These are phyloP conservation scores for Drosophila formosana DNA, from an alignment of 2,888 invertebrate species.

Conservation along the genomic window DNA sequence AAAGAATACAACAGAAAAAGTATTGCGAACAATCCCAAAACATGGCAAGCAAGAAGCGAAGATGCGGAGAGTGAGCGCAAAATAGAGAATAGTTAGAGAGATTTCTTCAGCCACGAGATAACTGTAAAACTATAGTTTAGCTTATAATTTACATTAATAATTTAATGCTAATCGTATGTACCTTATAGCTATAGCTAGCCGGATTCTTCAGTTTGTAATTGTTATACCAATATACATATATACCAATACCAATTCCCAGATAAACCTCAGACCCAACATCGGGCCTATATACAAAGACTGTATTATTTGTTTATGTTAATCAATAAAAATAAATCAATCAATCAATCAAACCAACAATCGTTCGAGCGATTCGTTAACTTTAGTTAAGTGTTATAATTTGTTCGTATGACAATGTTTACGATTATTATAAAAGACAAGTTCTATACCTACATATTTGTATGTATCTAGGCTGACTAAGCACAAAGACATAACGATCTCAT, in stretches of 20 bases:
- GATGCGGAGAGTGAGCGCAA: neutral
- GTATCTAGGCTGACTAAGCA: slow-evolving; percentile 50
- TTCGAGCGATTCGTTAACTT: slow-evolving; percentile 40
- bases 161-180: slow-evolving; percentile 58
- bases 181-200: slow-evolving; percentile 74
- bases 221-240: slow-evolving; percentile 7
- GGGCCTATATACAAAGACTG: slow-evolving; percentile 71
- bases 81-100: neutral
- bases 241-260: slow-evolving; percentile 55
- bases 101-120: slow-evolving; percentile 38
- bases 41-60: slow-evolving; percentile 27
- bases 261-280: slow-evolving; percentile 63
- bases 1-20: slow-evolving; percentile 35
- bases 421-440: slow-evolving; percentile 15
- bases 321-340: slow-evolving; percentile 36
- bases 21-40: slow-evolving; percentile 71
- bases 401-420: slow-evolving; percentile 22
- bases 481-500: slow-evolving; percentile 74
- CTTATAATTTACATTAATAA: slow-evolving; percentile 3
- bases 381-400: slow-evolving; percentile 47
- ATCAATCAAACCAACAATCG: slow-evolving; percentile 31
- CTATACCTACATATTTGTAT: slow-evolving; percentile 17
- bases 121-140: slow-evolving; percentile 49
- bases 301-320: slow-evolving; percentile 49
- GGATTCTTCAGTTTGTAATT: slow-evolving; percentile 54